Percentiles rank a stretch among this genome's conserved stretches.
Conservation (phyloP, 2,888 invertebrate species). For the Synergus itoensis region DNA sequence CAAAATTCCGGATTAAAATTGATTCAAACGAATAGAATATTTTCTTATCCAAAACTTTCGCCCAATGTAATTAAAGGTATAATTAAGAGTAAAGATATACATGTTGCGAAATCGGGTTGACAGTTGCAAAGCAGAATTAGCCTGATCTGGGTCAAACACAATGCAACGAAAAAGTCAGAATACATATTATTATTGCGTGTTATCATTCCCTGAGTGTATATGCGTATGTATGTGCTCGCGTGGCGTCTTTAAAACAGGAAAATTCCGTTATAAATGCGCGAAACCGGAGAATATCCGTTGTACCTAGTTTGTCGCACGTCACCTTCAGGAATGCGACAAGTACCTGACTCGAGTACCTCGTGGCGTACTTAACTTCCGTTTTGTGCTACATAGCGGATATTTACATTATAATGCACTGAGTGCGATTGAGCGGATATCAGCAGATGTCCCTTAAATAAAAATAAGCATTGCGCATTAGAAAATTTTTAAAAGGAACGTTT, state of each 20-base stretch:
- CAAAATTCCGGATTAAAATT: too few relatives aligned
- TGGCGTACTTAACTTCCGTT: conserved; percentile 13
- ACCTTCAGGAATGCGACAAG: conserved; percentile 32
- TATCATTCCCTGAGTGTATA: conserved; percentile 45
- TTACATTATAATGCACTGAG: conserved; percentile 3
- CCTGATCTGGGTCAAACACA: conserved; percentile 11
- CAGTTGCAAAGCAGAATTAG: conserved; percentile 16
- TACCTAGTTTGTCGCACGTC: conserved; percentile 18
- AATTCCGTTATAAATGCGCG: conserved; percentile 26
- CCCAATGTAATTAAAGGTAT: too few relatives aligned
- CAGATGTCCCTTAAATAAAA: too few relatives aligned
- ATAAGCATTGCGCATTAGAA: too few relatives aligned
- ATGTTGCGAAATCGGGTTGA: not conserved
- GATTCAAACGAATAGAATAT: too few relatives aligned
- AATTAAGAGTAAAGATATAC: not conserved
- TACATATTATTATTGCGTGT: conserved; percentile 55
- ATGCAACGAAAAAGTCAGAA: conserved; percentile 1
- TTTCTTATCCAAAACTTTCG: too few relatives aligned
- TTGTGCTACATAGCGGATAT: not conserved
- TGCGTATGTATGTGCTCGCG: not conserved
- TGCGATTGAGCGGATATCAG: not conserved
- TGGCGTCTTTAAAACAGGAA: conserved; percentile 27
- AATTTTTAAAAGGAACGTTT: too few relatives aligned
- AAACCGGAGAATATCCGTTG: conserved; percentile 25
- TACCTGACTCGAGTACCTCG: not conserved